Evolutionary conservation across 2,888 invertebrate species (phyloP).

Genomic region (Leistus spinibarbis): DNA sequence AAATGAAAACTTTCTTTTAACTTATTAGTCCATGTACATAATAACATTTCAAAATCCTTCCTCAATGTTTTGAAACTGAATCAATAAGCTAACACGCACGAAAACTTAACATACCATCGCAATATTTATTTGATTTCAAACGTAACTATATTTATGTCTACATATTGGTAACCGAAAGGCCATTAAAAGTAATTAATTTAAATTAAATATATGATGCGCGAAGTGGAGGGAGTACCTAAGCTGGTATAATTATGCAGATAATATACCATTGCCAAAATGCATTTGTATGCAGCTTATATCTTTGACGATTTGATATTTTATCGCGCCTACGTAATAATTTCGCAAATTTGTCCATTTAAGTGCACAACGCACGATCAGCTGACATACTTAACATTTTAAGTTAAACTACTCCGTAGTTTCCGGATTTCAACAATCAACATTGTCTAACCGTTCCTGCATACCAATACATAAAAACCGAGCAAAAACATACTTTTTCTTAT

Average conservation of each 20-base stretch:
- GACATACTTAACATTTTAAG: slow-evolving; percentile 8
- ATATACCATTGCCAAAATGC: no score
- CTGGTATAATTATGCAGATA: no score
- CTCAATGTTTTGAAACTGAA: background rate
- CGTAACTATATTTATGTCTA: no score
- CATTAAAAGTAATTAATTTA: no score
- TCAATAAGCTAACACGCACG: no score
- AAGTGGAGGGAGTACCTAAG: no score
- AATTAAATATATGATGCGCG: no score
- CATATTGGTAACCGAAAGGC: no score
- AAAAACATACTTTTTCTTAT: background rate
- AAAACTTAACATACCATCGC: no score
- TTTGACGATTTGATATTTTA: no score
- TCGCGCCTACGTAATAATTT: slow-evolving; percentile 5
- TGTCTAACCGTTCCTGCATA: slow-evolving; percentile 20
- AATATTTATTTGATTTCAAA: background rate
- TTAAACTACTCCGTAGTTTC: background rate
- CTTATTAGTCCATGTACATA: background rate
- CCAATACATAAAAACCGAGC: background rate
- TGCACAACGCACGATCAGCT: background rate
- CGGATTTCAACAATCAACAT: slow-evolving; percentile 23
- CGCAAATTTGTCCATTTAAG: slow-evolving; percentile 17
- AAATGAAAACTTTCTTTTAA: background rate
- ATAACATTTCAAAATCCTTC: background rate
- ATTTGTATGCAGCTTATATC: no score